Evolutionary conservation across 2,797 vertebrate species (phyloP).

Genomic region (Hoplostethus atlanticus): DNA sequence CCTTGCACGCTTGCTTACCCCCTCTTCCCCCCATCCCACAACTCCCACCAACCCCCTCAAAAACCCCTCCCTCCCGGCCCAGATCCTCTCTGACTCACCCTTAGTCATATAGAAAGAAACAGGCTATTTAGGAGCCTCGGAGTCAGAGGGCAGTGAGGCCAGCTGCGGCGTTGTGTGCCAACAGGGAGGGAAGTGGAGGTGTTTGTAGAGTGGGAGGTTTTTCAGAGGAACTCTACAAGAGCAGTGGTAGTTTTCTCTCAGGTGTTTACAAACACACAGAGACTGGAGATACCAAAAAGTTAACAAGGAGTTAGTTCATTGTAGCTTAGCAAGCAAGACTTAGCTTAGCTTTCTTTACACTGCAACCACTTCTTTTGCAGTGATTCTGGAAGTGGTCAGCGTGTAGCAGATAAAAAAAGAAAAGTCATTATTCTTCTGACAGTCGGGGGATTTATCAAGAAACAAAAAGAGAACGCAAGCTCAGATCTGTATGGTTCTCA

Average conservation of each 20-base stretch:
- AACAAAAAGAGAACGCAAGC: conserved; percentile 30
- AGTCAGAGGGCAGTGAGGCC: conserved; percentile 1
- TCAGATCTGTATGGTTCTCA: conserved; percentile 43
- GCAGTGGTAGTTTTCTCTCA: conserved; percentile 3
- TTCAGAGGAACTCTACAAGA: neutral
- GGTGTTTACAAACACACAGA: neutral
- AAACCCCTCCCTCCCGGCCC: conserved; percentile 24
- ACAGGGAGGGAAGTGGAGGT: conserved; percentile 9
- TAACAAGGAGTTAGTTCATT: too few species aligned
- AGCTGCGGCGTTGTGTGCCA: conserved; percentile 6
- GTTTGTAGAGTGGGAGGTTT: neutral
- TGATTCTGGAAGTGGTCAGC: neutral
- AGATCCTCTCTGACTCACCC: conserved; percentile 29
- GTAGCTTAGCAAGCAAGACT: neutral
- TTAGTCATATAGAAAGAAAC: conserved; percentile 41
- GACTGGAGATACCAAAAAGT: too few species aligned
- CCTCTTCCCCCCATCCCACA: neutral
- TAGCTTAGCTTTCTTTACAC: neutral
- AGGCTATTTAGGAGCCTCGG: conserved; percentile 25
- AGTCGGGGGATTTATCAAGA: neutral
- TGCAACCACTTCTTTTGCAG: neutral
- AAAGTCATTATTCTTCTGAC: too few species aligned
- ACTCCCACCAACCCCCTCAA: conserved; percentile 20
- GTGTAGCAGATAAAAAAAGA: too few species aligned
- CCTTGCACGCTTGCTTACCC: conserved; percentile 47